Conservation (phyloP, 2,113 vertebrate genomes). For the Meleagris gallopavo region DNA sequence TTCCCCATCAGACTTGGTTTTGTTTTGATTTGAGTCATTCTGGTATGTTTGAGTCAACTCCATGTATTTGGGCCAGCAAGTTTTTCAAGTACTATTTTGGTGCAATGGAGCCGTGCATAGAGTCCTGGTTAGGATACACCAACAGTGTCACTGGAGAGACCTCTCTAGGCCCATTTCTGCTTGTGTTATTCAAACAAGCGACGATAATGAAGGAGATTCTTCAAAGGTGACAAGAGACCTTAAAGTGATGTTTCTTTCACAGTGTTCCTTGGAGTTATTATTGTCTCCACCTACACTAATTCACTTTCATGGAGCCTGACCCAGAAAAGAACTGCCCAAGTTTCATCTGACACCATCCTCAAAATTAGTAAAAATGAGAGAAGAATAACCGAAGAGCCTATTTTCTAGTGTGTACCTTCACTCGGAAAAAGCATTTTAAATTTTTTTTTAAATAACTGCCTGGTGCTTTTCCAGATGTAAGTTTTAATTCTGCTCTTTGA, state of each 20-base stretch:
- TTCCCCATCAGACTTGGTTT: not conserved
- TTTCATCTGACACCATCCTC: constrained; percentile 28
- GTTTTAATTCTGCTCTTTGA: not conserved
- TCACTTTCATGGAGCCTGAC: constrained; percentile 14
- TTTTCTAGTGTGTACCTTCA: constrained; percentile 21
- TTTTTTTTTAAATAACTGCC: not conserved
- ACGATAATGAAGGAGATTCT: not conserved
- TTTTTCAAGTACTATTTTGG: accelerated
- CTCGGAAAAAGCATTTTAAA: not conserved
- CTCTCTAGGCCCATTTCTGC: not conserved
- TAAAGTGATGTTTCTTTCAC: not conserved
- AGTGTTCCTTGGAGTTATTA: constrained; percentile 53
- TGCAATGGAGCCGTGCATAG: not conserved
- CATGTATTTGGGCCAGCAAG: not conserved
- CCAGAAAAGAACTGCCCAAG: constrained; percentile 42
- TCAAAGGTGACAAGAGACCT: constrained; percentile 26
- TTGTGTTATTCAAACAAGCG: not conserved
- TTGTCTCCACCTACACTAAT: constrained; percentile 61
- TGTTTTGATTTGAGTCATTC: not conserved
- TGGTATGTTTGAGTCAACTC: not conserved
- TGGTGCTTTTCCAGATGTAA: not conserved
- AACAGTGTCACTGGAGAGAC: not conserved
- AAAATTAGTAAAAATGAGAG: constrained; percentile 51
- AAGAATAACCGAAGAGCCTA: constrained; percentile 45
- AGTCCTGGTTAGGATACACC: not conserved